phyloP scores from a whole-genome alignment of 2,113 vertebrate species.

The Aldabrachelys gigantea region DNA sequence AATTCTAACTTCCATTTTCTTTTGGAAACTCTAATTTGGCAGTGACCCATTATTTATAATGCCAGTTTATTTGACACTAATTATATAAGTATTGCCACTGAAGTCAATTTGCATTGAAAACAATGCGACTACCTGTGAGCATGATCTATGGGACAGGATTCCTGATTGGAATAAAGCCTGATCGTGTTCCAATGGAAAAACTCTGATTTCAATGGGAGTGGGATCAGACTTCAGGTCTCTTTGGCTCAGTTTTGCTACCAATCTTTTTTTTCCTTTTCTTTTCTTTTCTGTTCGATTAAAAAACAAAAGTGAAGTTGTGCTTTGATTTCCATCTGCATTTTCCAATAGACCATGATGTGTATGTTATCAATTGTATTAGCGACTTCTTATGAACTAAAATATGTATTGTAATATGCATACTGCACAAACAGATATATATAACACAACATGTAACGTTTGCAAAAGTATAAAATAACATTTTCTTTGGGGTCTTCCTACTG shows the following conservation, averaged over 20 bases:
- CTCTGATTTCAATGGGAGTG: neutral
- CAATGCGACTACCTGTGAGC: accelerated
- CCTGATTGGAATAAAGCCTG: neutral
- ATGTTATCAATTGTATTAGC: neutral
- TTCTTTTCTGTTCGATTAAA: neutral
- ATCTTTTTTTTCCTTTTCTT: neutral
- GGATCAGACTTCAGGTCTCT: neutral
- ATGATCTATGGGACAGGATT: neutral
- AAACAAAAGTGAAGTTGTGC: neutral
- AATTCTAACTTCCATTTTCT: neutral
- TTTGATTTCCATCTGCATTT: neutral
- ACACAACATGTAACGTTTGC: neutral
- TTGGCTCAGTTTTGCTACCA: neutral
- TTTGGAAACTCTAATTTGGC: neutral
- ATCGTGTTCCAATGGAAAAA: neutral
- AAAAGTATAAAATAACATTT: neutral
- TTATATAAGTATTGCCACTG: neutral
- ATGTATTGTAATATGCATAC: neutral
- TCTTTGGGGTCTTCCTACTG: neutral
- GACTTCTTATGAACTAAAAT: neutral
- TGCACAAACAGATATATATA: neutral
- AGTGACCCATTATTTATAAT: neutral
- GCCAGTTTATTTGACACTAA: neutral
- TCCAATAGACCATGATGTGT: neutral
- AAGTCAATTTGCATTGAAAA: neutral